A percentile compares a stretch with the other conserved stretches of the same genome.
These are phyloP conservation scores for Catharus ustulatus DNA, from an alignment of 2,797 vertebrate genomes.

Conservation along the genomic window DNA sequence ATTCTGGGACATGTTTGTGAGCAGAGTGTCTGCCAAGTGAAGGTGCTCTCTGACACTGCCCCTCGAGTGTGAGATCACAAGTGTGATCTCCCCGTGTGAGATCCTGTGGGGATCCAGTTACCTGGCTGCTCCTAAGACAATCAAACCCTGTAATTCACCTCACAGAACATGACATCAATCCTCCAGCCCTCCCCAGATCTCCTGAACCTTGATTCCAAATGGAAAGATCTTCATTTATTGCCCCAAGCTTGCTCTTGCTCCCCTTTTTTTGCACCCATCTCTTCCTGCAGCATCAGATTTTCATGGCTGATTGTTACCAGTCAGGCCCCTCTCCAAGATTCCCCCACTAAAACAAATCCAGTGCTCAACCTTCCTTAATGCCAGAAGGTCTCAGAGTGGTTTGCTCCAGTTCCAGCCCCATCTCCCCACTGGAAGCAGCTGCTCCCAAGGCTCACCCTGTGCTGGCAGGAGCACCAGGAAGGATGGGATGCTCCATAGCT, in stretches of 20 bases:
- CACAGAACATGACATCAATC: neutral
- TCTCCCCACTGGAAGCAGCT: neutral
- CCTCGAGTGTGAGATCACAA: accelerated
- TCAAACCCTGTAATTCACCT: neutral
- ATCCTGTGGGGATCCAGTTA: neutral
- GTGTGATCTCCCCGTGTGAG: neutral
- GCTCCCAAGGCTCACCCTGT: accelerated
- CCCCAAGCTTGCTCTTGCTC: neutral
- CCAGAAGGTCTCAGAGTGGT: neutral
- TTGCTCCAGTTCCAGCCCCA: neutral
- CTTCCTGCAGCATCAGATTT: neutral
- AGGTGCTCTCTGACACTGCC: neutral
- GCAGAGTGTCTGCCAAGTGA: neutral
- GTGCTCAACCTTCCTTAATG: neutral
- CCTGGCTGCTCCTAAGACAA: neutral
- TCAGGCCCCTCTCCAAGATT: neutral
- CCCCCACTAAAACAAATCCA: neutral
- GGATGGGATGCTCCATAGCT: neutral
- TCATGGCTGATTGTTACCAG: neutral
- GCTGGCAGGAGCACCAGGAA: neutral
- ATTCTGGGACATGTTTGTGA: neutral
- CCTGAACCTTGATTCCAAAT: neutral
- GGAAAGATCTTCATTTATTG: neutral
- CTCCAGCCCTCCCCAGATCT: neutral
- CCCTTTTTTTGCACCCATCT: neutral